Percentiles rank a stretch among this genome's conserved stretches.
Evolutionary conservation across 1,140 invertebrate genomes (phyloP).

Genomic region (Macrostomum lignano): DNA sequence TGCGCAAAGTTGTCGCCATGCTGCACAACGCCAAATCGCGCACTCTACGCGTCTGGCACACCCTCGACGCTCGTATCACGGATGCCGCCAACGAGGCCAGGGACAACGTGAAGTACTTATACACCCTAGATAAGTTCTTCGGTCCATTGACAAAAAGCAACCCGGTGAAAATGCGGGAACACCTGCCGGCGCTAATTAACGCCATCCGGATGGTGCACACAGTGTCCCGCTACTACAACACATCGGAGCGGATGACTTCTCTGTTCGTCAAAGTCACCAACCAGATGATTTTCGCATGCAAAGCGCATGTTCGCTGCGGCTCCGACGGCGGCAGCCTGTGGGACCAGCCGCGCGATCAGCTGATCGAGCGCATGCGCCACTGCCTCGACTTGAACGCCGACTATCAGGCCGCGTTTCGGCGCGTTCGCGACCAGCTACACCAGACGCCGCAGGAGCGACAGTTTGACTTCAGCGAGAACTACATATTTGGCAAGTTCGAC

Average conservation of each 20-base stretch:
- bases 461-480: slow-evolving; percentile 70
- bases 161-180: slow-evolving; percentile 36
- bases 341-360: slow-evolving; percentile 31
- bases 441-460: slow-evolving; percentile 36
- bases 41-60: slow-evolving; percentile 18
- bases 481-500: slow-evolving; percentile 81
- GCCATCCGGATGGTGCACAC: slow-evolving; percentile 48
- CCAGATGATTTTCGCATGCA: slow-evolving; percentile 79
- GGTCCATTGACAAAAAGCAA: slow-evolving; percentile 69
- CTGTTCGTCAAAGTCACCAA: slow-evolving; percentile 75
- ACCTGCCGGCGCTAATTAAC: slow-evolving; percentile 24
- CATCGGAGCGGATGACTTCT: slow-evolving; percentile 66
- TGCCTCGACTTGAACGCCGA: slow-evolving; percentile 55
- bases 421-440: slow-evolving; percentile 28
- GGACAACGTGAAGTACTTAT: slow-evolving; percentile 74
- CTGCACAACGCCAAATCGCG: slow-evolving; percentile 35
- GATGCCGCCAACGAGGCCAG: slow-evolving; percentile 47
- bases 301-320: slow-evolving; percentile 62
- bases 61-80: slow-evolving; percentile 22
- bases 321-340: slow-evolving; percentile 56
- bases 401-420: slow-evolving; percentile 32
- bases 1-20: slow-evolving; percentile 33
- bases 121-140: slow-evolving; percentile 69
- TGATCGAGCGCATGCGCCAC: slow-evolving; percentile 42
- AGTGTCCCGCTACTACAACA: slow-evolving; percentile 74